These are phyloP conservation scores for Saguinus imperator DNA, from an alignment of 2,113 vertebrate species.

Conservation along the genomic window DNA sequence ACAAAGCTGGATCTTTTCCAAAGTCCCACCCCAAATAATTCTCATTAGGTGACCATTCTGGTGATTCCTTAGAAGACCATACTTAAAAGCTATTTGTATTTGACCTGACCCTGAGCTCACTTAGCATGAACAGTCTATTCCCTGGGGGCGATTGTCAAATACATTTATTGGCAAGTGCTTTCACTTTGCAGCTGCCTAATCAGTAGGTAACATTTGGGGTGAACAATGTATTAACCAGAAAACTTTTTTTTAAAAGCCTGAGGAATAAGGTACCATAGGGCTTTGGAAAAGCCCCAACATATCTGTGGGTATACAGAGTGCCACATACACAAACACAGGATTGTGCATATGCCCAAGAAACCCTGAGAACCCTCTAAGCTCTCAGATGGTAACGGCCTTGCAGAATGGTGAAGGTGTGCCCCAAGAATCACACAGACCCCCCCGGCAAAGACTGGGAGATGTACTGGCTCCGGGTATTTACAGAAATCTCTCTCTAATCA, in stretches of 20 bases:
- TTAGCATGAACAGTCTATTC: neutral
- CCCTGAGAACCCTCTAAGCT: neutral
- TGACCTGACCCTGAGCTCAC: neutral
- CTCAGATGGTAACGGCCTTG: neutral
- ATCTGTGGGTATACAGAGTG: neutral
- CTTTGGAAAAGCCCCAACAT: neutral
- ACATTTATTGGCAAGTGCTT: neutral
- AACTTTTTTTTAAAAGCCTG: neutral
- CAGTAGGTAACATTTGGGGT: neutral
- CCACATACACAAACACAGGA: no score
- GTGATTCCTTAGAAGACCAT: neutral
- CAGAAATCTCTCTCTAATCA: neutral
- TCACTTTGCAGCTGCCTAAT: neutral
- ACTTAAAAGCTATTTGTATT: neutral
- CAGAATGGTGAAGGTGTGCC: neutral
- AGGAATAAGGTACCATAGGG: neutral
- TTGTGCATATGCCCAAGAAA: neutral
- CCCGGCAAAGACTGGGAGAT: neutral
- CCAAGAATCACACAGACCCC: neutral
- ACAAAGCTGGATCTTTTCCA: neutral
- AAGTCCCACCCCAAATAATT: neutral
- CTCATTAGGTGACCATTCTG: neutral
- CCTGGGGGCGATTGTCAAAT: neutral
- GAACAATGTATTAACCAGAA: neutral
- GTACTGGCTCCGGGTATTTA: neutral